Evolutionary conservation across 2,797 vertebrate genomes (phyloP).

Genomic region (Tragelaphus oryx): DNA sequence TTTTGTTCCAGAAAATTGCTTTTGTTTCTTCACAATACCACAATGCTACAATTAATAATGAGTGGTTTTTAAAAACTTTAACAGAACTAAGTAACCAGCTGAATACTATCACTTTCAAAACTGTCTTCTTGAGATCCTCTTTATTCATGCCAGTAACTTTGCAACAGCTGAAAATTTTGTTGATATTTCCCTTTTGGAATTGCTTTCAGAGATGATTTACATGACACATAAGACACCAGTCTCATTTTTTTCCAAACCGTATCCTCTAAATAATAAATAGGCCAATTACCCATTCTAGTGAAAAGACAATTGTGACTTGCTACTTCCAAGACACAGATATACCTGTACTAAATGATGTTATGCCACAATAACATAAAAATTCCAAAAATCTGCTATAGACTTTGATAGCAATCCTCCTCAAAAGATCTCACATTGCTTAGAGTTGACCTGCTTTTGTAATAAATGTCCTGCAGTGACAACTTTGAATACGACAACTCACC

Average conservation of each 20-base stretch:
- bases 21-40: constrained; percentile 21
- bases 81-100: constrained; percentile 7
- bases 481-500: not conserved
- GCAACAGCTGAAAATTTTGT: not conserved
- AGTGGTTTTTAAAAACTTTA: not conserved
- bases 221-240: not conserved
- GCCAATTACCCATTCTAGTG: not conserved
- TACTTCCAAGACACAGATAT: constrained; percentile 15
- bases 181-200: not conserved
- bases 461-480: not conserved
- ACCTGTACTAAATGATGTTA: not conserved
- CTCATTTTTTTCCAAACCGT: not conserved
- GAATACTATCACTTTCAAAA: not conserved
- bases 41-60: constrained; percentile 12
- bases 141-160: not conserved
- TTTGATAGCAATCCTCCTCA: not conserved
- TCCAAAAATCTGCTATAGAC: not conserved
- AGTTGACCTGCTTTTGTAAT: not conserved
- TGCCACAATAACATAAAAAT: not conserved
- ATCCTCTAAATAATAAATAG: not conserved
- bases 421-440: not conserved
- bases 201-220: not conserved
- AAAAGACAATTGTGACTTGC: not conserved
- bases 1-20: constrained; percentile 18
- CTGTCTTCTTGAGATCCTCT: not conserved